These are phyloP conservation scores for Rugalucina vietnamica DNA, from an alignment of 2,888 invertebrate genomes.

Conservation along the genomic window DNA sequence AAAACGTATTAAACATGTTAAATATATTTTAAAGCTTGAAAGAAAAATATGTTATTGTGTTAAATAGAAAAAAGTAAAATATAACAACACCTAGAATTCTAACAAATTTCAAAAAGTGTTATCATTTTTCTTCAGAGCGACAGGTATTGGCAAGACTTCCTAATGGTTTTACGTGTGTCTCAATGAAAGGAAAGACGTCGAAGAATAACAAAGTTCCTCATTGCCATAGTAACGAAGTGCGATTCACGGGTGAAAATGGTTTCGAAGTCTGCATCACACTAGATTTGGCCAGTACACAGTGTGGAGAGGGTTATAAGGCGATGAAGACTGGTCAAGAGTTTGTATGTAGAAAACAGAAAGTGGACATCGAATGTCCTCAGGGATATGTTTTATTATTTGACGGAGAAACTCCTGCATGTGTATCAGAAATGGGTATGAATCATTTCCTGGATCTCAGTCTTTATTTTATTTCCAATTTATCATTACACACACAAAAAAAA, in stretches of 20 bases:
- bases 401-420: constrained; percentile 26
- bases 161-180: neutral
- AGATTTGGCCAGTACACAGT: constrained; percentile 30
- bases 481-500: too few species aligned
- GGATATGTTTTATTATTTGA: constrained; percentile 31
- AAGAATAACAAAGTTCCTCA: neutral
- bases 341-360: constrained; percentile 40
- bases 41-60: too few species aligned
- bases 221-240: constrained; percentile 41
- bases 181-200: neutral
- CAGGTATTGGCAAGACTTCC: neutral
- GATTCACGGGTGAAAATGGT: constrained; percentile 21
- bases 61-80: too few species aligned
- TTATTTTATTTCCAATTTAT: too few species aligned
- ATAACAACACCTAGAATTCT: too few species aligned
- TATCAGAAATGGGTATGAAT: constrained; percentile 32
- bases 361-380: constrained; percentile 52
- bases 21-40: too few species aligned
- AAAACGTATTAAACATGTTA: too few species aligned
- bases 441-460: too few species aligned
- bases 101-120: too few species aligned
- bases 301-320: constrained; percentile 57
- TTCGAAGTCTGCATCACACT: constrained; percentile 31
- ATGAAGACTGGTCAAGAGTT: constrained; percentile 33
- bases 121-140: constrained; percentile 22